phyloP scores from a whole-genome alignment of 2,113 vertebrate species.

The Orcinus orca region DNA sequence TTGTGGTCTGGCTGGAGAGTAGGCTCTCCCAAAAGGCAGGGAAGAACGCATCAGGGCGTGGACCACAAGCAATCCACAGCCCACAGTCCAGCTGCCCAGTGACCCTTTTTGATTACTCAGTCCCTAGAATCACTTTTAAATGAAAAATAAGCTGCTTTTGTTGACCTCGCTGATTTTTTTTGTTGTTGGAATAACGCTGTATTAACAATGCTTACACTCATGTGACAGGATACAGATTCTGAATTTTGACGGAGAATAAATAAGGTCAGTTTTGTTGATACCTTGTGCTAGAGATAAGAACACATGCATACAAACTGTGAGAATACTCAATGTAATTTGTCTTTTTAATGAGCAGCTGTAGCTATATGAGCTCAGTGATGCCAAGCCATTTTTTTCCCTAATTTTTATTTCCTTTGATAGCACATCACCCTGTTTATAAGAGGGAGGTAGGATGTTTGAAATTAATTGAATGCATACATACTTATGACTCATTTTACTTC shows the following conservation, averaged over 20 bases:
- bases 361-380: neutral
- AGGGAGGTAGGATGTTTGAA: neutral
- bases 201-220: conserved; percentile 67
- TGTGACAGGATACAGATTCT: conserved; percentile 66
- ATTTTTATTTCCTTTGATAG: neutral
- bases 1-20: neutral
- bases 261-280: conserved; percentile 72
- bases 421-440: neutral
- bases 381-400: neutral
- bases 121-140: neutral
- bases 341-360: conserved; percentile 58
- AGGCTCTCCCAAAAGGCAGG: neutral
- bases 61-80: neutral
- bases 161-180: conserved; percentile 11
- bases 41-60: fast-evolving
- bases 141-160: neutral
- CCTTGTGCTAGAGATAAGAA: conserved; percentile 56
- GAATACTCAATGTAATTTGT: conserved; percentile 62
- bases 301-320: conserved; percentile 61
- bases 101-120: neutral
- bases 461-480: neutral
- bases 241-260: conserved; percentile 74
- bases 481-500: neutral
- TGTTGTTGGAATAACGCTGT: conserved; percentile 31
- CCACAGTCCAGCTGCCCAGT: no score